Evolutionary conservation across 2,797 vertebrate species (phyloP), one percentile per base, ranked within the genome.

Genomic region (Acrossocheilus fasciatus): DNA sequence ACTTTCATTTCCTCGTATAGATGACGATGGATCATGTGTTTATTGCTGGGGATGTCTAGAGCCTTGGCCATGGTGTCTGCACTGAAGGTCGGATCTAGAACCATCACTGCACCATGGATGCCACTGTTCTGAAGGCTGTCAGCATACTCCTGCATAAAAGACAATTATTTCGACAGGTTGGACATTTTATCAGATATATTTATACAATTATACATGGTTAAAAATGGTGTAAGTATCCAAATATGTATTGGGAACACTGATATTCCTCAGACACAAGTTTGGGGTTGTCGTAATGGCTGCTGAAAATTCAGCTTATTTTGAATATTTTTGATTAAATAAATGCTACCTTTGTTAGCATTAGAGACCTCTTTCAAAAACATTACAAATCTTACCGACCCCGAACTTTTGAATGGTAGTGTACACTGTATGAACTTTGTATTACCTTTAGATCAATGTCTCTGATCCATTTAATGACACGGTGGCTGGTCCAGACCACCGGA

Each of bases 391-490:
- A 20, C 10, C 10, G 11, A 36, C 3, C 18, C 12, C 18, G 14
- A 23, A 23, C 18, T n/a, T 47, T 50, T 73, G 0, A 73, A 26
- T 26, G 9, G 26, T 20, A 20, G 14, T 47, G 45, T 18, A 20
- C 26, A 11, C 4, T 26, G 18, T 47, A 23, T 47, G 2, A 20
- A 34, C 18, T 76, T 50, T 68, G 9, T 15, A 4, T 77, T 84
- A 91, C 97, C 95, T 97, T 96, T 57, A 97, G 95, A 92, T 97
- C 96, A 34, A 97, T 96, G 76, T 97, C 96, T 72, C 93, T 94
- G 90, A 97, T 94, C 97, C 97, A 97, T 89, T 97, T 97, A 91
- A 96, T 96, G 85, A 97, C 96, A 72, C 97, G 90, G 89, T 96
- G 96, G 91, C 95, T 95, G 81, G 96, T 97, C 97, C 97, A 97